Percentiles rank a stretch among this genome's conserved stretches.
These are phyloP conservation scores for Tychaedon coryphoeus DNA, from an alignment of 2,113 vertebrate species.

Conservation along the genomic window DNA sequence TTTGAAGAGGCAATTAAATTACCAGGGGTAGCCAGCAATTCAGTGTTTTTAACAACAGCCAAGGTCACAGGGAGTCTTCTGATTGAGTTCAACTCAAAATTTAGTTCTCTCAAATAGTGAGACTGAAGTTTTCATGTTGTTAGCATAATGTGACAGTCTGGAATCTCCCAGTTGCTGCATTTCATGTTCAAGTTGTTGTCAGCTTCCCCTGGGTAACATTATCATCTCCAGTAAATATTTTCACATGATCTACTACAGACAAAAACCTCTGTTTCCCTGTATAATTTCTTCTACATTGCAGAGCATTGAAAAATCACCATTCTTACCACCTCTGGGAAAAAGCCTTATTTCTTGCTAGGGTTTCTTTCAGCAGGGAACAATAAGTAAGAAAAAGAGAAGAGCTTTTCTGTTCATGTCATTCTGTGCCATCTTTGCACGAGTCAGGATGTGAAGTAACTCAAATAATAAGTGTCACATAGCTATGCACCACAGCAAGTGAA, in stretches of 20 bases:
- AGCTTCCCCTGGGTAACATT: neutral
- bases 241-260: neutral
- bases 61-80: neutral
- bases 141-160: neutral
- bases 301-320: neutral
- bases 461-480: neutral
- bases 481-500: neutral
- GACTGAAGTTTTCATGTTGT: neutral
- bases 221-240: constrained; percentile 21
- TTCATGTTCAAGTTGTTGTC: neutral
- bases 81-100: neutral
- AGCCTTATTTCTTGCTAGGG: neutral
- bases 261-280: neutral
- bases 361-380: neutral
- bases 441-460: neutral
- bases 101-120: neutral
- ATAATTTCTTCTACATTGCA: neutral
- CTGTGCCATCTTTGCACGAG: neutral
- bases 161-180: neutral
- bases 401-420: neutral
- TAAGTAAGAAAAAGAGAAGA: neutral
- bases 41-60: neutral
- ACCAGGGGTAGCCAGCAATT: neutral
- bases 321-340: neutral
- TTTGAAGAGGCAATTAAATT: neutral